Percentiles rank a stretch among this genome's conserved stretches.
phyloP scores from a whole-genome alignment of 2,113 vertebrate genomes.

The Centropus unirufus region DNA sequence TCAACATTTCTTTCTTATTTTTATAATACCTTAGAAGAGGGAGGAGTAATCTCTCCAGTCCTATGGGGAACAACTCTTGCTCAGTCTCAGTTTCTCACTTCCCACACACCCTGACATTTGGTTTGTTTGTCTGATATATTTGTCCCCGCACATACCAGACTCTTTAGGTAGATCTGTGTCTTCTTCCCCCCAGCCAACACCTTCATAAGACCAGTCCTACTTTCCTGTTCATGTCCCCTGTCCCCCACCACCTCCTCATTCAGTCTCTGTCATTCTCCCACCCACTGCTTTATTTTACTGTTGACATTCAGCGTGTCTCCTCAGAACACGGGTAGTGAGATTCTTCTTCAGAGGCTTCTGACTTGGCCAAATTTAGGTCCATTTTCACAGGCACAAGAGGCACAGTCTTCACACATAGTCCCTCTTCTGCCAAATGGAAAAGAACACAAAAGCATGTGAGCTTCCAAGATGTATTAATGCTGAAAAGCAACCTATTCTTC shows the following conservation, averaged over 20 bases:
- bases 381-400: conserved; percentile 15
- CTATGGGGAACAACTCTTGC: not conserved
- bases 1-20: not conserved
- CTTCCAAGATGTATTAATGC: not conserved
- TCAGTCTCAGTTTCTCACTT: conserved; percentile 7
- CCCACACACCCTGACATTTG: not conserved
- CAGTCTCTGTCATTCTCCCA: conserved; percentile 2
- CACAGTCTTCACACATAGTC: not conserved
- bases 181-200: not conserved
- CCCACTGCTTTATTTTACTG: not conserved
- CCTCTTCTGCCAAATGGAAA: not conserved
- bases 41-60: not conserved
- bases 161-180: not conserved
- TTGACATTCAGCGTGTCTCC: conserved; percentile 2
- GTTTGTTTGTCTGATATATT: not conserved
- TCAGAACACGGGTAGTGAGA: not conserved
- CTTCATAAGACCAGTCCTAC: not conserved
- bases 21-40: not conserved
- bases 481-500: not conserved
- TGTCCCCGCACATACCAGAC: not conserved
- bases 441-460: not conserved
- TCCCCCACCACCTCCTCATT: not conserved
- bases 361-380: conserved; percentile 36
- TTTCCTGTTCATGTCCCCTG: not conserved
- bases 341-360: not conserved